phyloP scores from a whole-genome alignment of 2,888 invertebrate genomes.

The Leuctra nigra region DNA sequence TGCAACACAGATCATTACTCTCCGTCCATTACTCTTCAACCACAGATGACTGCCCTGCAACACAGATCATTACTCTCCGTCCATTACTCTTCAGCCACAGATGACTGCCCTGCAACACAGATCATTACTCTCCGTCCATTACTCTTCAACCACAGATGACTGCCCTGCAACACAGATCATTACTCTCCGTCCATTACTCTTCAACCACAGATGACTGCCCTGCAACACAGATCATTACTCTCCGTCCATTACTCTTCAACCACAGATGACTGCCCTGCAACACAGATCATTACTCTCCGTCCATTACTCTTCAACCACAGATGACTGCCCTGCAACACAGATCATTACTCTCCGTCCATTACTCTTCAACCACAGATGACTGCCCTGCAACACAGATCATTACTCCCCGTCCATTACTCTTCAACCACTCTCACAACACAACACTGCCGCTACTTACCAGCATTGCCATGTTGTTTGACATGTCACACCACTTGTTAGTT shows the following conservation, averaged over 20 bases:
- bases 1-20: constrained; percentile 38
- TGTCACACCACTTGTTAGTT: not conserved
- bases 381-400: constrained; percentile 52
- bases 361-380: constrained; percentile 87
- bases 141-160: constrained; percentile 87
- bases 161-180: constrained; percentile 52
- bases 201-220: constrained; percentile 89
- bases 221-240: constrained; percentile 38
- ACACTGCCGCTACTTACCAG: not conserved
- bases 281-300: constrained; percentile 8
- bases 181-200: no score
- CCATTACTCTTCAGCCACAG: constrained; percentile 91
- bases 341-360: no score
- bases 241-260: no score
- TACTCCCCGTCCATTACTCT: no score
- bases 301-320: constrained; percentile 91
- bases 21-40: no score
- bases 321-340: constrained; percentile 63
- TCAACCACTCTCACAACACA: not conserved
- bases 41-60: constrained; percentile 82
- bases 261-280: constrained; percentile 82
- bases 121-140: no score
- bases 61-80: constrained; percentile 12
- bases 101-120: constrained; percentile 63
- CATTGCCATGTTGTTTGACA: not conserved